Evolutionary conservation across 2,113 vertebrate species (phyloP), one percentile per base, ranked within the genome.

Genomic region (Rhinogobius similis): DNA sequence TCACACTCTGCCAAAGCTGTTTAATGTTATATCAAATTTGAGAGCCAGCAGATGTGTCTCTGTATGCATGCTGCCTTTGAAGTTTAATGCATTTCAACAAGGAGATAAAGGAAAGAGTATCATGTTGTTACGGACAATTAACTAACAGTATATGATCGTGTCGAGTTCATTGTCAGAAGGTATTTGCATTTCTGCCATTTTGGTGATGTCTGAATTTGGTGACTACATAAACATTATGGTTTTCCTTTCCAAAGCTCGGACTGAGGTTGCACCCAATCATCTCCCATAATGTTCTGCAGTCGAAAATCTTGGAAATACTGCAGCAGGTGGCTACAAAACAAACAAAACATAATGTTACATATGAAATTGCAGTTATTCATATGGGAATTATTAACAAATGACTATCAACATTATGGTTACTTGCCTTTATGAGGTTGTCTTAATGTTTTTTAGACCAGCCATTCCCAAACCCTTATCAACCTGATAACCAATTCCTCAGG

Each of bases 251-350:
- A 94, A 13, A 94, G 76, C 55, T 89, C 78, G 39, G 89, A 93
- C 52, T 85, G 80, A 32, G 89, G 89, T 84, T 93, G 89, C 27
- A 93, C 70, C 90, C 91, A 95, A 20, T 72, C 76, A 11, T 90
- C 84, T 85, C 93, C 92, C 91, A 94, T 91, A 73, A 93, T 89
- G 79, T 82, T 91, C 72, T 94, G 94, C 72, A 94, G 70, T 65
- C 29, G 69, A 75, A 94, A 94, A 32, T 44, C 39, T 85, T 93
- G 77, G 77, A 95, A 94, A 87, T 93, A 94, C 48, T 93, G 85
- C 65, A 93, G 80, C 55, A 43, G 56, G 71, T 91, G 91, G 76
- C 90, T 91, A 62, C 41, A 14, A 74, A 29, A 73, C 20, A 76
- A 12, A 70, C 1, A 72, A 36, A 36, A 14, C 16, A 68, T 1